Evolutionary conservation across 2,888 invertebrate genomes (phyloP), one percentile per base, ranked within the genome.

Genomic region (Petrolisthes manimaculis): DNA sequence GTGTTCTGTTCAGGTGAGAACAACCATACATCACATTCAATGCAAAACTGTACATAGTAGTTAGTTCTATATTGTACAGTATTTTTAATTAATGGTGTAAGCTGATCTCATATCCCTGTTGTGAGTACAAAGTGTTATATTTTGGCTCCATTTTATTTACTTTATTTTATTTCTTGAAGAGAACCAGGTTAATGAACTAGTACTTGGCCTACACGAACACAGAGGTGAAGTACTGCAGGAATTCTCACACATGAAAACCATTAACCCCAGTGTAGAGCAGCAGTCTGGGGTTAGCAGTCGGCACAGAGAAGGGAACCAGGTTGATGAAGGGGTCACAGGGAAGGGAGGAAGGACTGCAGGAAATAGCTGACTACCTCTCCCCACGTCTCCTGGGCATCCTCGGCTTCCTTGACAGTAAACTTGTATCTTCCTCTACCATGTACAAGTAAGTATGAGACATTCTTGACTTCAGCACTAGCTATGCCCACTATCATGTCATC

Each of bases 141-240:
- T 21, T 79, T 12, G 51, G 53, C 37, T 37, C 37, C 37, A 37
- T 37, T 37, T 12, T 56, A 67, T 37, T 4, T 51, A 18, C 18
- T 9, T 53, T 14, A n/a, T 51, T 71, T 54, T 56, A 14, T 80
- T 78, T 37, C 74, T 55, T 21, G 5, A 9, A 71, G 84, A 88
- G 89, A 88, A 89, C 55, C 91, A 91, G 61, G 89, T 91, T 12
- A 91, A 90, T 80, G 91, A 91, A 69, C 78, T 91, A 6, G 82
- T 90, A 69, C 85, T 90, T 14, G 91, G 91, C 4, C 83, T 91
- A 9, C 91, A 90, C 71, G 83, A 89, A 6, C 86, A 89, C 82
- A 84, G 86, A 4, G 86, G 78, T 54, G 85, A 82, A 71, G 87
- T 90, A 5, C 69, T 91, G 74, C 61, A 83, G 53, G 91, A 91